phyloP scores from a whole-genome alignment of 1,140 invertebrate genomes.

The Conus ventricosus region DNA sequence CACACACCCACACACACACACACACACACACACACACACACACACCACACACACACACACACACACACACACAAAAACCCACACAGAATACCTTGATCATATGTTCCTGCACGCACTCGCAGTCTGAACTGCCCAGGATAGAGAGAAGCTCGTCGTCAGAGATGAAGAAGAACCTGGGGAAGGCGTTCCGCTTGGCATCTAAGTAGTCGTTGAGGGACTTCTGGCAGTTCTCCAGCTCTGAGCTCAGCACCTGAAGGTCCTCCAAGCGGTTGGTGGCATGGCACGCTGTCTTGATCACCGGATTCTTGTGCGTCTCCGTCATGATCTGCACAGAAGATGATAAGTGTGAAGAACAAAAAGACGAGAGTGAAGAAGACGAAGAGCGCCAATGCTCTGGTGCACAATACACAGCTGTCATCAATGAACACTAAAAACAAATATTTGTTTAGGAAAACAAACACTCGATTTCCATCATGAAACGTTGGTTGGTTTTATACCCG shows the following conservation, averaged over 20 bases:
- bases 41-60: not conserved
- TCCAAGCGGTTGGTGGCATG: conserved; percentile 81
- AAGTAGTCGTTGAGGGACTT: conserved; percentile 92
- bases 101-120: conserved; percentile 87
- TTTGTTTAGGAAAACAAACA: too few relatives aligned
- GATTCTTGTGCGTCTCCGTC: conserved; percentile 84
- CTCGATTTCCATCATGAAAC: too few relatives aligned
- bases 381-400: too few relatives aligned
- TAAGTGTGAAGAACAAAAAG: not conserved
- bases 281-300: conserved; percentile 86
- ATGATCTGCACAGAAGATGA: conserved; percentile 80
- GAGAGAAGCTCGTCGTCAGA: conserved; percentile 91
- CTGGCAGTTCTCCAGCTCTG: conserved; percentile 88
- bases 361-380: too few relatives aligned
- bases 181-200: conserved; percentile 87
- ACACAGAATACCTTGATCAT: conserved; percentile 84
- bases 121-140: conserved; percentile 87
- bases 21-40: not conserved
- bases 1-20: not conserved
- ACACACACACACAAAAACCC: conserved; percentile 22
- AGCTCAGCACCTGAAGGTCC: conserved; percentile 83
- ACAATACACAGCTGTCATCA: too few relatives aligned
- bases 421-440: too few relatives aligned
- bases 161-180: conserved; percentile 92
- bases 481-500: too few relatives aligned